Conservation (phyloP, 2,888 invertebrate genomes). For the Hedya salicella region DNA sequence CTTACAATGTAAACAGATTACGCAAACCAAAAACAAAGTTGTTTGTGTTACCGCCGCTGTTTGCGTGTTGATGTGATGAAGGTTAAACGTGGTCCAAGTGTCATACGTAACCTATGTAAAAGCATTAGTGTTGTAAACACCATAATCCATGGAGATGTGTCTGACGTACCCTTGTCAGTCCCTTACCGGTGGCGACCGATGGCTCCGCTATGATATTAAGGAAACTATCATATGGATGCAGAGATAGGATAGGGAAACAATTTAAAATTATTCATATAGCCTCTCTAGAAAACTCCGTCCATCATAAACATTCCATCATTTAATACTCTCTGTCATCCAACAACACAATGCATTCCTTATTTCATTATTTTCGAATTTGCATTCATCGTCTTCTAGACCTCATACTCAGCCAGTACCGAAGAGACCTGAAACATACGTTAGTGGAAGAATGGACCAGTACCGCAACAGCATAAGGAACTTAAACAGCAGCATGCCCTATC, state of each 20-base stretch:
- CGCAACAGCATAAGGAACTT: too few relatives aligned
- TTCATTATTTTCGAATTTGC: too few relatives aligned
- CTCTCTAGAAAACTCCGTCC: too few relatives aligned
- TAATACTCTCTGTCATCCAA: too few relatives aligned
- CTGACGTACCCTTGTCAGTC: conserved; percentile 28
- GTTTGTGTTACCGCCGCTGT: conserved; percentile 8
- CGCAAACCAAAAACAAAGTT: conserved; percentile 1
- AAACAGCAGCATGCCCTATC: too few relatives aligned
- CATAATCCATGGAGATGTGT: conserved; percentile 35
- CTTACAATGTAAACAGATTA: not conserved
- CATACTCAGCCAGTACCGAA: too few relatives aligned
- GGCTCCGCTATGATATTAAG: not conserved
- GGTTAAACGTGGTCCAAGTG: not conserved
- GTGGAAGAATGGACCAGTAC: too few relatives aligned
- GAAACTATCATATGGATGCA: not conserved
- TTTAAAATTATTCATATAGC: not conserved
- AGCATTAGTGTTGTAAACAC: conserved; percentile 36
- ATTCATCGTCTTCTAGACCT: too few relatives aligned
- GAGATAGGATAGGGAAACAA: too few relatives aligned
- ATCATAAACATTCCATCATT: too few relatives aligned
- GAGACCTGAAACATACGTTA: too few relatives aligned
- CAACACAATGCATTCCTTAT: too few relatives aligned
- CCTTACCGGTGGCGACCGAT: conserved; percentile 27
- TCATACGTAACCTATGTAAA: conserved; percentile 25
- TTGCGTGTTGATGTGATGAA: not conserved